A percentile compares a stretch with the other conserved stretches of the same genome.
Evolutionary conservation across 2,113 vertebrate species (phyloP).

Genomic region (Syrrhaptes paradoxus): DNA sequence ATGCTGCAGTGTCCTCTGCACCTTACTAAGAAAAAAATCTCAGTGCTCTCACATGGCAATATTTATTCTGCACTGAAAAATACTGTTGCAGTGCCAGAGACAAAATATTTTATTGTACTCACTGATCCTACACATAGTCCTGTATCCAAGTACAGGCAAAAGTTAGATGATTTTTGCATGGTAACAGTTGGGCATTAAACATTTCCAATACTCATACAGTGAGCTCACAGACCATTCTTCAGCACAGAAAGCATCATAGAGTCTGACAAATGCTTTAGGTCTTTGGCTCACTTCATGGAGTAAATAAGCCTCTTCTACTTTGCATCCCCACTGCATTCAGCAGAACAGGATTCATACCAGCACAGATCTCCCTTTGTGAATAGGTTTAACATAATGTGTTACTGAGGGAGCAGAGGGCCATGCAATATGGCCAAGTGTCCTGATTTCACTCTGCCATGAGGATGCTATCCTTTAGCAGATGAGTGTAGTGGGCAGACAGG

Average conservation of each 20-base stretch:
- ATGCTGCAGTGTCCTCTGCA: background rate
- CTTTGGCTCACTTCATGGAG: background rate
- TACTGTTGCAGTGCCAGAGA: background rate
- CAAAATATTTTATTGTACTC: slow-evolving; percentile 10
- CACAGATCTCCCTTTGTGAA: background rate
- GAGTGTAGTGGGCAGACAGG: background rate
- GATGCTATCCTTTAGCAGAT: background rate
- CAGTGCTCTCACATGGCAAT: background rate
- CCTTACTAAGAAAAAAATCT: background rate
- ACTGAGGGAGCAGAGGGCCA: background rate
- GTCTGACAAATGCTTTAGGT: background rate
- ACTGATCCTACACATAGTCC: background rate
- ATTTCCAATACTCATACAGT: background rate
- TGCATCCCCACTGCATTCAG: background rate
- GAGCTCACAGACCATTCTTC: background rate
- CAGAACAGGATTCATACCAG: background rate
- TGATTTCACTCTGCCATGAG: background rate
- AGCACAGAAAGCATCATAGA: background rate
- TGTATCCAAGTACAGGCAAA: background rate
- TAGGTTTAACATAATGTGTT: background rate
- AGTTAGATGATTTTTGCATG: background rate
- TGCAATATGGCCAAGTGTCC: background rate
- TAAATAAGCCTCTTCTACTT: background rate
- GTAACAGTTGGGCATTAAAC: background rate
- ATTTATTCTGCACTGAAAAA: slow-evolving; percentile 21